Evolutionary conservation across 1,140 invertebrate species (phyloP).

Genomic region (Drusus annulatus): DNA sequence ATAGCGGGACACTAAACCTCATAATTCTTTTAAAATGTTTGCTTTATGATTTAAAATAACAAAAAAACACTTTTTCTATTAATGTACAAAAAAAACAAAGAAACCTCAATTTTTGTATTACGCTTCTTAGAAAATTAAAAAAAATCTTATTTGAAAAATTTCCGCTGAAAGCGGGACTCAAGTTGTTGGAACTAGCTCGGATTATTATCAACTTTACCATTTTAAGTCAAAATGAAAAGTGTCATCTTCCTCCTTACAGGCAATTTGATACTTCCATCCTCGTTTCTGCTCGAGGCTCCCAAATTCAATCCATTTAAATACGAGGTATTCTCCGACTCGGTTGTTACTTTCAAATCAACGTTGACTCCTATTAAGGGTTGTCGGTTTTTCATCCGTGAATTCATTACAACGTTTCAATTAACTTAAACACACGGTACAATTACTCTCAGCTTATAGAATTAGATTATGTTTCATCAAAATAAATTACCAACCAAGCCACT

Average conservation of each 20-base stretch:
- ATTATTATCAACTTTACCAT: conserved; percentile 10
- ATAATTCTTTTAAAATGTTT: no score
- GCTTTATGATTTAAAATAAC: no score
- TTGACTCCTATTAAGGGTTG: not conserved
- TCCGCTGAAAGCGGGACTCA: not conserved
- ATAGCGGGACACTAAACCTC: no score
- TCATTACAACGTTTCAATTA: conserved; percentile 5
- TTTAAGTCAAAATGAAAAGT: conserved; percentile 16
- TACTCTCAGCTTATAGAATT: not conserved
- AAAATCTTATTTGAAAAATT: no score
- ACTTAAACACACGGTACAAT: conserved; percentile 1
- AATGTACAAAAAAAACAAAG: no score
- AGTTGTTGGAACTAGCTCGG: not conserved
- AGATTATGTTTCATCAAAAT: no score
- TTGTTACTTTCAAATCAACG: conserved; percentile 31
- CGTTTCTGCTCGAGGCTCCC: conserved; percentile 24
- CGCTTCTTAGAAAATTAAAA: no score
- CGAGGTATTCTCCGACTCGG: not conserved
- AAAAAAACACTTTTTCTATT: no score
- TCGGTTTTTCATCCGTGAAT: conserved; percentile 8
- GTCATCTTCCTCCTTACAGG: conserved; percentile 34
- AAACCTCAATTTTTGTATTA: no score
- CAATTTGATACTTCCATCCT: conserved; percentile 33
- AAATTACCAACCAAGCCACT: no score
- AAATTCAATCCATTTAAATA: conserved; percentile 11